Conservation (phyloP, 1,140 invertebrate genomes). For the Drosophila trapezifrons region DNA sequence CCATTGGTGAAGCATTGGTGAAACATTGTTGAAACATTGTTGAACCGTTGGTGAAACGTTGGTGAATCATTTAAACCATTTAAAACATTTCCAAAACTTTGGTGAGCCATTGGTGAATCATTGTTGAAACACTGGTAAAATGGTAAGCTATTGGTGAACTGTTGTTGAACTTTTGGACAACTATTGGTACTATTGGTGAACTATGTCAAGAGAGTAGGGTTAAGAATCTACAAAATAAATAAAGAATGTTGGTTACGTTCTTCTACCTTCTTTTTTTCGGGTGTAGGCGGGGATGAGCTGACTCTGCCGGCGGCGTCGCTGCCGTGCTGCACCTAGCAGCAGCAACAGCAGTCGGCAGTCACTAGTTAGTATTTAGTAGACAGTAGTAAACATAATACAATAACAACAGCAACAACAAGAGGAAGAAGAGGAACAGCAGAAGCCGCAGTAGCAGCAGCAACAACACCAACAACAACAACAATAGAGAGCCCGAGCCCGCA, state of each 20-base stretch:
- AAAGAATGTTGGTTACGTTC: background rate
- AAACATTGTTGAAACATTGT: background rate
- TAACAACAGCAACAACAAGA: slow-evolving; percentile 45
- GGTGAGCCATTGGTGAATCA: background rate
- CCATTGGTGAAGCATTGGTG: background rate
- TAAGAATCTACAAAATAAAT: background rate
- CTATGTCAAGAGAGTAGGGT: too few relatives aligned
- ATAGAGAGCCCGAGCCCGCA: slow-evolving; percentile 50
- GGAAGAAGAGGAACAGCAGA: slow-evolving; percentile 28
- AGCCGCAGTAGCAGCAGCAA: slow-evolving; percentile 6
- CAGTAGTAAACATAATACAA: slow-evolving; percentile 79
- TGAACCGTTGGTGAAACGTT: background rate
- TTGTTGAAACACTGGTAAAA: background rate
- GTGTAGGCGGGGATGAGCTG: slow-evolving; percentile 8
- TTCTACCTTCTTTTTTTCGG: background rate
- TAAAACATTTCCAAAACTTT: too few relatives aligned
- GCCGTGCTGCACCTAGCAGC: slow-evolving; percentile 69
- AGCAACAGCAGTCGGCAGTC: slow-evolving; percentile 1
- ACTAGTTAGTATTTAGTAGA: slow-evolving; percentile 16
- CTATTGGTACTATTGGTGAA: background rate
- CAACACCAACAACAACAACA: slow-evolving; percentile 40
- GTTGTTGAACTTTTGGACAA: background rate
- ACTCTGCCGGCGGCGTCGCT: slow-evolving; percentile 29
- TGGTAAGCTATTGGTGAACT: too few relatives aligned
- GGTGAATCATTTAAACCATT: too few relatives aligned